phyloP scores from a whole-genome alignment of 1,140 invertebrate genomes.

The Trichomalopsis sarcophagae region DNA sequence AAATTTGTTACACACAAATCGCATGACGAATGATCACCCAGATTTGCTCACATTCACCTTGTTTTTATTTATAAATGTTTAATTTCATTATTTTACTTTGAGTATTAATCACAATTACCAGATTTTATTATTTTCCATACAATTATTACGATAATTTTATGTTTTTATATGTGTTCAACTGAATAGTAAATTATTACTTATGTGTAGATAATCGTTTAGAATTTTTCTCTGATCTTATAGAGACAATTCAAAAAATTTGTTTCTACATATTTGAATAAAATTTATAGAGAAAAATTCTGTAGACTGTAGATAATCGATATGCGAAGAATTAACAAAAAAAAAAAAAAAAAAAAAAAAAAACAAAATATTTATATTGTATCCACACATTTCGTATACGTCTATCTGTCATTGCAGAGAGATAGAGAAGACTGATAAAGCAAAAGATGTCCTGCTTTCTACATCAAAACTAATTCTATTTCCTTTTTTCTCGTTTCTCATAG shows the following conservation, averaged over 20 bases:
- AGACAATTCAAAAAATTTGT: no score
- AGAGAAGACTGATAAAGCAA: background rate
- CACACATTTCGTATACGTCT: slow-evolving; percentile 22
- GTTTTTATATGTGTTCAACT: background rate
- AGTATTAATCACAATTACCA: background rate
- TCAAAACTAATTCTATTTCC: background rate
- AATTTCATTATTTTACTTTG: slow-evolving; percentile 19
- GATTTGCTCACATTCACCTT: slow-evolving; percentile 4
- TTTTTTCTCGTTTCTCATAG: slow-evolving; percentile 71
- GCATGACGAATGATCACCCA: slow-evolving; percentile 37
- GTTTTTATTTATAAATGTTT: slow-evolving; percentile 8
- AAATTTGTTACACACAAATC: slow-evolving; percentile 34
- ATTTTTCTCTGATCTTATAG: slow-evolving; percentile 16
- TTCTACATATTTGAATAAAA: background rate
- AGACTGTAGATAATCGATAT: background rate
- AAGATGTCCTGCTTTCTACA: background rate
- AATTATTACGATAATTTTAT: background rate
- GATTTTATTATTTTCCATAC: background rate
- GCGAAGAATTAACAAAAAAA: background rate
- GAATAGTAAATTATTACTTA: background rate
- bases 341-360: background rate
- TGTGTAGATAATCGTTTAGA: slow-evolving; percentile 8
- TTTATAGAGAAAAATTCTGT: slow-evolving; percentile 5
- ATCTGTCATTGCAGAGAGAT: slow-evolving; percentile 5
- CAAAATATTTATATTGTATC: background rate